Percentiles rank a stretch among this genome's conserved stretches.
Conservation (phyloP, 2,888 invertebrate genomes). For the Chaitophorus viminalis region DNA sequence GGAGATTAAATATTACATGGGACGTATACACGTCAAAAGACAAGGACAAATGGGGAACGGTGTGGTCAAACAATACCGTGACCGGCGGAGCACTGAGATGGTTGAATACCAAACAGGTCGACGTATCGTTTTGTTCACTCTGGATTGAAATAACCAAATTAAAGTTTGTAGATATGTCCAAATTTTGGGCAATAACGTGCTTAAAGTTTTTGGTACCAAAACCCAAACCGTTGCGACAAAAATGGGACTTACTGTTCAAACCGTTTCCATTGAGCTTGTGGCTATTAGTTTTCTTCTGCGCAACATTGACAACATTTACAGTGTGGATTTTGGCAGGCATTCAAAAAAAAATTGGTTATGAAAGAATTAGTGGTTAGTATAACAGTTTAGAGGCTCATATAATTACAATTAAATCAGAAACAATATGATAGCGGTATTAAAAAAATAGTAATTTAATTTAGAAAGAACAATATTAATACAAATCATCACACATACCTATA, state of each 20-base stretch:
- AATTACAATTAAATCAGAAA: no score
- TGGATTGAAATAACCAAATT: conserved; percentile 62
- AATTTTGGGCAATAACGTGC: conserved; percentile 62
- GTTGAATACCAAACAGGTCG: conserved; percentile 41
- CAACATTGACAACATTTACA: conserved; percentile 23
- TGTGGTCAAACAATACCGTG: conserved; percentile 57
- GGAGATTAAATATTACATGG: conserved; percentile 60
- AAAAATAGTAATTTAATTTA: no score
- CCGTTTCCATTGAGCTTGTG: conserved; percentile 62
- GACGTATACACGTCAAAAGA: conserved; percentile 40
- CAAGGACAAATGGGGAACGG: conserved; percentile 62
- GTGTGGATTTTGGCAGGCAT: conserved; percentile 26
- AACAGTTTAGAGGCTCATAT: not conserved
- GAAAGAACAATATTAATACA: no score
- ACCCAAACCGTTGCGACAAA: conserved; percentile 48
- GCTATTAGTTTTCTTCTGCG: conserved; percentile 55
- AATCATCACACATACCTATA: no score
- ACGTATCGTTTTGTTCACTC: conserved; percentile 62
- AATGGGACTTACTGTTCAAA: conserved; percentile 62
- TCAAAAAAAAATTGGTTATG: conserved; percentile 48
- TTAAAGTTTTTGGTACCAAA: conserved; percentile 63
- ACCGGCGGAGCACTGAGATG: conserved; percentile 61
- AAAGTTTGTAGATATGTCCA: conserved; percentile 56
- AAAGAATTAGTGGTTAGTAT: conserved; percentile 9
- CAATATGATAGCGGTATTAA: no score